Base-by-base conservation (phyloP, 2,888 invertebrate genomes). In the Noctua fimbriata region DNA sequence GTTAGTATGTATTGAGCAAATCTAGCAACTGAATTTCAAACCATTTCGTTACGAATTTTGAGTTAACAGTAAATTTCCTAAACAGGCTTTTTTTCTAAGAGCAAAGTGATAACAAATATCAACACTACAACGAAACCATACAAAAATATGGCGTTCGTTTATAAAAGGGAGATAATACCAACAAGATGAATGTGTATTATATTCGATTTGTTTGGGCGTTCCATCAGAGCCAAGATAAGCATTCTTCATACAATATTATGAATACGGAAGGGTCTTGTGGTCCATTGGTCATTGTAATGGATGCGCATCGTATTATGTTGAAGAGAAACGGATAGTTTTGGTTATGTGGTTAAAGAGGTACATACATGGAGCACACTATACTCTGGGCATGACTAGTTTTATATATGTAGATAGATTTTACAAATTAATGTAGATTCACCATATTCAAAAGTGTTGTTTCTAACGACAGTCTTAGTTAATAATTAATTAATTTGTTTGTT, bases 241-340 rank as follows among this genome's bases (percentile, higher is more conserved):
- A 83, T 82, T 72, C 71, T 78, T 75, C 36, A 66, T 72, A 78
- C 78, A 49, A 69, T 74, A 55, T 69, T 82, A 70, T 82, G 82
- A 85, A 85, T 82, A 73, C 69, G 52, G 49, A 69, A 85, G 74
- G 69, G 47, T 75, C 69, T 76, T 49, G 63, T 49, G 65, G 47
- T 60, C 58, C 75, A 75, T 84, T 76, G 84, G 81, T 69, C 81
- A 84, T 76, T 76, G 18, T 81, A 84, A 83, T 83, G 21, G 58
- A 83, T 80, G 84, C 75, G 84, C 75, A 69, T 84, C 63, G 10
- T 52, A 75, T 72, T 75, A 82, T 47, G 24, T 28, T 49, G 32
- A 63, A 79, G 58, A 58, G 44, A 14, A 44, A 32, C 32, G 47
- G 36, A 55, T 58, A 78, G 36, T 78, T 78, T 83, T 69, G 67